Evolutionary conservation across 2,888 invertebrate species (phyloP), one percentile per base, ranked within the genome.

Genomic region (Celastrina argiolus): DNA sequence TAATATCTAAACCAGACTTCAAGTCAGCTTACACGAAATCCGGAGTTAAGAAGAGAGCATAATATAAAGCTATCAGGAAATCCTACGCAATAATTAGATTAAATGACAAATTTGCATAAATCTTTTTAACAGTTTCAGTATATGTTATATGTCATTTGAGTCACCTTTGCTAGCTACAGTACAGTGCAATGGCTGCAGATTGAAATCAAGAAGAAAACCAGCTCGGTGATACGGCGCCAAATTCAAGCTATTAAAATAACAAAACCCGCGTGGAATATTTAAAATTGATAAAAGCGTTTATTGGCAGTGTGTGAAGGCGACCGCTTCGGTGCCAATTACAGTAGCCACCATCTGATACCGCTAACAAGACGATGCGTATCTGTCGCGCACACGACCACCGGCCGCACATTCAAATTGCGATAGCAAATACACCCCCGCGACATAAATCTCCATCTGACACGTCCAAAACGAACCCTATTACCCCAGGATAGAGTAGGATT

Each of bases 311-410:
- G 78, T 77, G 77, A 75, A 72, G 75, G 79, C 80, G 79, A 78
- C 80, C 80, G 78, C 81, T 74, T 78, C 79, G 79, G 86, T 82
- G 90, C 89, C 89, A 90, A 90, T 90, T 90, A 90, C 90, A 81
- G 83, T 82, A 77, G 76, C 83, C 83, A 78, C 80, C 85, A 88
- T 88, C 89, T 79, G 90, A 90, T 90, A 88, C 76, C 85, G 82
- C 87, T 89, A 90, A 90, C 90, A 87, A 90, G 88, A 74, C 86
- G 90, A 90, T 90, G 85, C 82, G 83, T 89, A 89, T 89, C 89
- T 71, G 75, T 69, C 74, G 73, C 73, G 76, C 77, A 72, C 75
- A 85, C 87, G 70, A 66, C 66, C 72, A 68, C 71, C 69, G 68
- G 68, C 68, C 74, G 76, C 77, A 73, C 78, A 88, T 88, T 88